Conservation (phyloP, 2,113 vertebrate genomes). For the Arenaria interpres region DNA sequence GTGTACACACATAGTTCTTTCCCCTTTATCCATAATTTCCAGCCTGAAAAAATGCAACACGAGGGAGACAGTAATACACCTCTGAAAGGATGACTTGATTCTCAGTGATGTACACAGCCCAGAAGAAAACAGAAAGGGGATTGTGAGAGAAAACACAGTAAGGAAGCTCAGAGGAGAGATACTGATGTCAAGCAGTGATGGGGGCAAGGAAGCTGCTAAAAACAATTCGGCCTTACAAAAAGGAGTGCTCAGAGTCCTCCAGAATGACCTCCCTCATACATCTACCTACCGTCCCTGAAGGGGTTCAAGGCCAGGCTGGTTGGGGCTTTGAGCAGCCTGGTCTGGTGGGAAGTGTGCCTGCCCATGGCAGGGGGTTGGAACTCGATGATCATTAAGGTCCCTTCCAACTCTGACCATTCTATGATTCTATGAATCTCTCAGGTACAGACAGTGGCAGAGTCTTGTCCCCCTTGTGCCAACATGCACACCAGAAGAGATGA, state of each 20-base stretch:
- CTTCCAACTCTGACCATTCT: no score
- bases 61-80: fast-evolving
- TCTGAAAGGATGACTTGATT: not conserved
- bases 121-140: not conserved
- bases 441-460: fast-evolving
- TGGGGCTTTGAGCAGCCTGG: no score
- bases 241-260: not conserved
- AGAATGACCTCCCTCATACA: no score
- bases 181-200: not conserved
- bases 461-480: no score
- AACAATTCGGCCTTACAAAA: not conserved
- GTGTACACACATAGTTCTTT: fast-evolving
- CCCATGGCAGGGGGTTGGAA: no score
- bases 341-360: no score
- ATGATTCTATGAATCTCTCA: no score
- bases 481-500: not conserved
- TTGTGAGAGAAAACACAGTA: fast-evolving
- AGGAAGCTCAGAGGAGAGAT: not conserved
- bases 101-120: not conserved
- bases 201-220: not conserved
- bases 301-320: no score
- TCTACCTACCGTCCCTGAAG: not conserved
- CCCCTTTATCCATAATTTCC: fast-evolving
- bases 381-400: no score
- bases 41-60: not conserved